Conservation (phyloP, 2,888 invertebrate genomes). For the Morinoia aosen region DNA sequence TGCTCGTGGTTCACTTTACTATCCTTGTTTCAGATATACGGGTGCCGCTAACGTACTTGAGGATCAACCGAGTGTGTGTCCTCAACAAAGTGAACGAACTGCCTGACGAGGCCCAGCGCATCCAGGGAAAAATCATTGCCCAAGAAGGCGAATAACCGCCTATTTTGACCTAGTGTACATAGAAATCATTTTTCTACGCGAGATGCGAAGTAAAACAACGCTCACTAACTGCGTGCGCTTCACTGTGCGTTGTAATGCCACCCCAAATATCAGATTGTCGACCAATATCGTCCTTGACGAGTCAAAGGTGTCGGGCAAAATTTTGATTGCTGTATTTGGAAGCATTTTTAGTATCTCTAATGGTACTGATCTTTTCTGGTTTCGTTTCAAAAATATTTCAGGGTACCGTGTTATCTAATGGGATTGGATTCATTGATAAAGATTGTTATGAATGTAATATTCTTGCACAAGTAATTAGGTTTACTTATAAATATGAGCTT, state of each 20-base stretch:
- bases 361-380: not conserved
- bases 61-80: slow-evolving; percentile 71
- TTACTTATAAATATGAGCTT: no score
- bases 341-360: not conserved
- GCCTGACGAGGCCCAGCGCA: slow-evolving; percentile 7
- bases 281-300: not conserved
- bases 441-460: no score
- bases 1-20: not conserved
- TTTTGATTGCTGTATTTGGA: no score
- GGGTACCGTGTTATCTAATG: no score
- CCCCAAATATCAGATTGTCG: not conserved
- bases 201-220: not conserved
- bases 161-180: not conserved
- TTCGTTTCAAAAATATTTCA: not conserved
- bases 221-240: not conserved
- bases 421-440: no score
- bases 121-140: not conserved
- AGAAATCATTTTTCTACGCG: not conserved
- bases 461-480: no score
- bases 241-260: not conserved
- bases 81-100: slow-evolving; percentile 75
- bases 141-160: not conserved
- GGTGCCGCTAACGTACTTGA: slow-evolving; percentile 70
- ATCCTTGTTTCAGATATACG: slow-evolving; percentile 70
- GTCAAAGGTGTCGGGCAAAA: no score